A percentile compares a stretch with the other conserved stretches of the same genome.
Evolutionary conservation across 2,888 invertebrate species (phyloP).

Genomic region (Meandrusa payeni): DNA sequence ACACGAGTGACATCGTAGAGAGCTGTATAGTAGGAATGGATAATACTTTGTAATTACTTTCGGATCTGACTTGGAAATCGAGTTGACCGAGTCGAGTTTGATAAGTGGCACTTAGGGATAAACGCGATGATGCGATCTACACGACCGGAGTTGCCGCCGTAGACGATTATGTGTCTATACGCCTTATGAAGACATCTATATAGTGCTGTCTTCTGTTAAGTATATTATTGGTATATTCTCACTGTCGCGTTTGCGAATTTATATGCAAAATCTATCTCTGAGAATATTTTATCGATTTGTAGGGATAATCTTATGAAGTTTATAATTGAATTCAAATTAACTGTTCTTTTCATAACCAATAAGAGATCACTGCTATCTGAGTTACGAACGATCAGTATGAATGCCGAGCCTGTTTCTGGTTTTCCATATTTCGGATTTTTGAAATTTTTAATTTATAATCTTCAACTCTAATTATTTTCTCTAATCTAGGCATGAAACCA

Average conservation of each 20-base stretch:
- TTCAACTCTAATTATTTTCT: too few species aligned
- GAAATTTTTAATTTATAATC: too few species aligned
- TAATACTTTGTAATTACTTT: slow-evolving; percentile 67
- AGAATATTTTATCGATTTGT: slow-evolving; percentile 8
- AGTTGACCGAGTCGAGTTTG: slow-evolving; percentile 46
- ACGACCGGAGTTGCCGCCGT: slow-evolving; percentile 24
- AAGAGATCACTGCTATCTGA: too few species aligned
- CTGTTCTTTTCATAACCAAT: too few species aligned
- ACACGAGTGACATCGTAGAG: slow-evolving; percentile 58
- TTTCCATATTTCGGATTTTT: too few species aligned
- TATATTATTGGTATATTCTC: slow-evolving; percentile 12
- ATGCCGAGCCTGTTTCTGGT: too few species aligned
- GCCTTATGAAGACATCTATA: slow-evolving; percentile 17
- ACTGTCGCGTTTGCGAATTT: slow-evolving; percentile 17
- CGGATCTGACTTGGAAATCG: slow-evolving; percentile 53
- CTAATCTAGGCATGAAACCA: too few species aligned
- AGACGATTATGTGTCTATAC: slow-evolving; percentile 25
- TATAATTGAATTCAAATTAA: slow-evolving; percentile 10
- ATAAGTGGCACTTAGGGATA: slow-evolving; percentile 42
- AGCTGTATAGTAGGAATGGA: slow-evolving; percentile 56
- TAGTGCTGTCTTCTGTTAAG: slow-evolving; percentile 16
- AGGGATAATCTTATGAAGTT: slow-evolving; percentile 9
- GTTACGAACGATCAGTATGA: too few species aligned
- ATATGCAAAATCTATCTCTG: slow-evolving; percentile 24
- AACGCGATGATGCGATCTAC: slow-evolving; percentile 48